Evolutionary conservation across 1,140 invertebrate genomes (phyloP), one percentile per base, ranked within the genome.

Genomic region (Drosophila willistoni): DNA sequence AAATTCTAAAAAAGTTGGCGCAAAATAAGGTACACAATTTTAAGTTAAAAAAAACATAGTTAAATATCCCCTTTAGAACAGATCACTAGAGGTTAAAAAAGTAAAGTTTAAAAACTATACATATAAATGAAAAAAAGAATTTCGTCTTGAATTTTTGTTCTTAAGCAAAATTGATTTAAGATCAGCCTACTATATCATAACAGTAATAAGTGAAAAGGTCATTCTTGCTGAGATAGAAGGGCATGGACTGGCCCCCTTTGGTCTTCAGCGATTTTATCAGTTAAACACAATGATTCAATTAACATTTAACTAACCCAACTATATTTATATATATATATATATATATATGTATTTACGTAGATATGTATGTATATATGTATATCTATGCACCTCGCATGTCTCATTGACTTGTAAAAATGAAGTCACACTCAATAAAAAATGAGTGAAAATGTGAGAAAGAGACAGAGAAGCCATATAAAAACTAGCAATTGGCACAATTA

Each of bases 201-300:
- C 25, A 25, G 6, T 22, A 14, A 51, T 51, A 14, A 3, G 9
- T 12, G 17, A 12, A 22, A 19, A 17, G 10, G 9, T 9, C 12
- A 13, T 0, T 0, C 4, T 6, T 14, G n/a, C n/a, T 7, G 2
- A 51, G 7, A 19, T 22, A 39, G 3, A 22, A 22, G 44, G 44
- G 44, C 44, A 51, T 12, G 44, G 44, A 17, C 44, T 51, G 44
- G 44, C 44, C 44, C 44, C 19, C 44, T 47, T 47, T 47, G 44
- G 44, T 47, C 17, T 47, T 19, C 17, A 19, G 9, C 7, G 44
- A 47, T 22, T 51, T 22, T 51, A 51, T 51, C 44, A 51, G 17
- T 51, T 22, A 51, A 51, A 5, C 44, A 51, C 44, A 51, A 51
- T 51, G 44, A 51, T 51, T 51, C 44, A 51, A 51, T 51, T 51